phyloP scores from a whole-genome alignment of 2,797 vertebrate species.

The Macroramphosus scolopax region DNA sequence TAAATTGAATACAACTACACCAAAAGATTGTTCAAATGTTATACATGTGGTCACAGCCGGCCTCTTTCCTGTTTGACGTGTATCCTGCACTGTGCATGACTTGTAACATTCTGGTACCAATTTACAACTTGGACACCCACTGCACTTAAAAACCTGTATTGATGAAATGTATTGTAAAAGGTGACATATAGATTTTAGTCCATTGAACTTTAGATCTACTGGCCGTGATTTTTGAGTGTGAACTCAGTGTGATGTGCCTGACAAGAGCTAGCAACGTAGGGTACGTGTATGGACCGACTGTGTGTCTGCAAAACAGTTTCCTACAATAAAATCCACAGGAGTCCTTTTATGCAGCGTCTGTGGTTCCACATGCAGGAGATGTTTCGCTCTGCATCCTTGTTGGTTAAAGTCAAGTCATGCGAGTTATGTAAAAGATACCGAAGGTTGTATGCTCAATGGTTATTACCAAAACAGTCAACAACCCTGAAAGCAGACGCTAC shows the following conservation, averaged over 20 bases:
- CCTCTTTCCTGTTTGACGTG: too few species aligned
- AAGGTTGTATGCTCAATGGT: conserved; percentile 1
- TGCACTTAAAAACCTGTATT: background rate
- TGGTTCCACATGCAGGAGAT: conserved; percentile 1
- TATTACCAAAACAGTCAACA: conserved; percentile 1
- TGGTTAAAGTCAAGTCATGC: background rate
- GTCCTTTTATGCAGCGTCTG: conserved; percentile 13
- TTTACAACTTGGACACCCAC: conserved; percentile 14
- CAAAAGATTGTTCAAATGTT: too few species aligned
- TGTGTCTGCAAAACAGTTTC: conserved; percentile 18
- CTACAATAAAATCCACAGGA: conserved; percentile 22
- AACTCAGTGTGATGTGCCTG: too few species aligned
- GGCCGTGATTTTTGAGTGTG: too few species aligned
- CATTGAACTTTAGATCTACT: background rate
- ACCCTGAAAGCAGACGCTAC: too few species aligned
- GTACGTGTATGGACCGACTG: conserved; percentile 1
- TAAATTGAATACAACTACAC: too few species aligned
- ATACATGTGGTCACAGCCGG: too few species aligned
- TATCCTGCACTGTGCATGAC: conserved; percentile 1
- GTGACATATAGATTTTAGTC: conserved; percentile 8
- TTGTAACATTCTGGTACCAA: conserved; percentile 5
- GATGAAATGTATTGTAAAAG: conserved; percentile 9
- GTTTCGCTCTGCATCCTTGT: background rate
- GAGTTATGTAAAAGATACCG: background rate
- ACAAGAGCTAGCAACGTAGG: too few species aligned